These are phyloP conservation scores for Acronicta alni DNA, from an alignment of 2,888 invertebrate genomes.

Conservation along the genomic window DNA sequence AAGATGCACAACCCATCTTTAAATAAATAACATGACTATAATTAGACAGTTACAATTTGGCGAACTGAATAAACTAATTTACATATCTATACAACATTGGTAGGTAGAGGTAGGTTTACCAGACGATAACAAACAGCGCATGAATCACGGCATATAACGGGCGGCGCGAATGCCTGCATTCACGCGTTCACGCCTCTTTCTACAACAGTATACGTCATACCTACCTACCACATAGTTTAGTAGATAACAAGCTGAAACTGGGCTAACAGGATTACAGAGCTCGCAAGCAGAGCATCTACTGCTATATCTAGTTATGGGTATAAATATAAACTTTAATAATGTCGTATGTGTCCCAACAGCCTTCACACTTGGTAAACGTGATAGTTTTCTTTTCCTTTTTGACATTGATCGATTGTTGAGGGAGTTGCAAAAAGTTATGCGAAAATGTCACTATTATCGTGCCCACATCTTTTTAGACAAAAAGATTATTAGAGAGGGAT, in stretches of 20 bases:
- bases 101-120: constrained; percentile 15
- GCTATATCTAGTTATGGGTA: constrained; percentile 54
- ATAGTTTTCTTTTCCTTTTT: not conserved
- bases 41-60: not conserved
- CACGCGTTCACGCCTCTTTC: constrained; percentile 40
- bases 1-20: too few relatives aligned
- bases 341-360: constrained; percentile 11
- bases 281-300: constrained; percentile 56
- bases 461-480: too few relatives aligned
- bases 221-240: constrained; percentile 43
- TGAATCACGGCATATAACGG: constrained; percentile 47
- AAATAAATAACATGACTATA: not conserved
- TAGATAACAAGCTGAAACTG: constrained; percentile 75
- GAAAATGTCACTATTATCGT: too few relatives aligned
- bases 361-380: constrained; percentile 3
- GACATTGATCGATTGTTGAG: not conserved
- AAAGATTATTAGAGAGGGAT: too few relatives aligned
- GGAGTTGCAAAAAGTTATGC: not conserved
- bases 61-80: constrained; percentile 26
- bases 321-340: constrained; percentile 39
- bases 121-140: constrained; percentile 38
- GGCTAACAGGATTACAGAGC: constrained; percentile 79
- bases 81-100: constrained; percentile 9
- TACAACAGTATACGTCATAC: constrained; percentile 25
- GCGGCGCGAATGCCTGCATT: constrained; percentile 38